Evolutionary conservation across 2,797 vertebrate genomes (phyloP), one percentile per base, ranked within the genome.

Genomic region (Agapornis canus): DNA sequence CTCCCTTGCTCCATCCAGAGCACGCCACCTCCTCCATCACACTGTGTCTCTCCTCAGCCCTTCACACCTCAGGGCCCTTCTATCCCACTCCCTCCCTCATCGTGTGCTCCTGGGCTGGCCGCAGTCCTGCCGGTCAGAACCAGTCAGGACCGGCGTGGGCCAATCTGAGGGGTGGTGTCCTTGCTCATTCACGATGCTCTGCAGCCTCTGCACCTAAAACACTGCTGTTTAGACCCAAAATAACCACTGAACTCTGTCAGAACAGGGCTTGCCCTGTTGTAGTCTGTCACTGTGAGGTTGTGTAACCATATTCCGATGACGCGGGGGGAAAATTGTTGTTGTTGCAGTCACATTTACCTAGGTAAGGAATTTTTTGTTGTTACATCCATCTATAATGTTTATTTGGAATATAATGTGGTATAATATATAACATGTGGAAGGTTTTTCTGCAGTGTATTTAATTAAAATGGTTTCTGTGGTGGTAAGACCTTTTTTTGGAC

Each of bases 91-190:
- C 37, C 26, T 42, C 37, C 26, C 54, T 32, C 54, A 56, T n/a
- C 3, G 22, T 3, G 9, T 57, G 54, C 54, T 10, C 54, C 6
- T 2, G 13, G n/a, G 27, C 47, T 2, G 15, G 5, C 7, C 4
- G 10, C 22, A 1, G 11, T 2, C 18, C 9, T 10, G 10, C 40
- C 10, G 5, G 11, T 32, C 42, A 10, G 51, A 59, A 27, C 59
- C 3, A 14, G 39, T 31, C 0, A 13, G 4, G 15, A 19, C 17
- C 2, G 1, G 51, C 2, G 0, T 0, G 1, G n/a, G 13, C 17
- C 17, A 0, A 60, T 3, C 8, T 5, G 26, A 6, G 27, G 17
- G 3, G 4, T 1, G 9, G 21, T 23, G 54, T 32, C 6, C 11
- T 26, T 2, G 9, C 2, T 10, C 5, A 7, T 39, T 5, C 39